These are phyloP conservation scores for Eupithecia abbreviata DNA, from an alignment of 2,888 invertebrate genomes.

Conservation along the genomic window DNA sequence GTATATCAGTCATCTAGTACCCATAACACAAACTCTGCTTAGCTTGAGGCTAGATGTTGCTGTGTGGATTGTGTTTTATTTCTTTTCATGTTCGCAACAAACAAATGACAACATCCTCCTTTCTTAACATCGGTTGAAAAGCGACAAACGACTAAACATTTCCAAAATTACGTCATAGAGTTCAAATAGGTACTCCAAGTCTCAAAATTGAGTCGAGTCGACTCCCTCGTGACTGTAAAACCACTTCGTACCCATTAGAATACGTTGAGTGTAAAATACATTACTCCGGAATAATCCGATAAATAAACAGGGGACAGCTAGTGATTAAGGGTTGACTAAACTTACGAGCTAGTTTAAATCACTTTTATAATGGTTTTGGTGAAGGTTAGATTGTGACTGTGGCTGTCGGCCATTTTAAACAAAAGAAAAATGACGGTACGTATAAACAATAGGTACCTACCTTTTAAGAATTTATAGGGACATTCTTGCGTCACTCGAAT, in stretches of 20 bases:
- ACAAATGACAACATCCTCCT: too few relatives aligned
- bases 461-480: too few relatives aligned
- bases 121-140: background rate
- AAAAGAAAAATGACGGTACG: background rate
- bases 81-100: too few relatives aligned
- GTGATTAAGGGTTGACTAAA: slow-evolving; percentile 49
- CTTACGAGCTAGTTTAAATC: slow-evolving; percentile 9
- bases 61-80: too few relatives aligned
- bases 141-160: background rate
- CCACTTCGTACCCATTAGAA: slow-evolving; percentile 54
- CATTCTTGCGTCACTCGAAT: background rate
- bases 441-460: background rate
- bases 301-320: slow-evolving; percentile 53
- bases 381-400: background rate
- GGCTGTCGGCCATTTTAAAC: background rate
- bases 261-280: slow-evolving; percentile 61
- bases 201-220: slow-evolving; percentile 5
- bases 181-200: background rate
- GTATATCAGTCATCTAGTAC: too few relatives aligned
- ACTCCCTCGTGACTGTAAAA: slow-evolving; percentile 33
- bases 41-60: too few relatives aligned
- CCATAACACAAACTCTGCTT: too few relatives aligned
- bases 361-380: background rate
- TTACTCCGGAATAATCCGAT: slow-evolving; percentile 55
- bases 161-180: slow-evolving; percentile 7